Evolutionary conservation across 1,140 invertebrate genomes (phyloP).

Genomic region (Sarcophaga bullata): DNA sequence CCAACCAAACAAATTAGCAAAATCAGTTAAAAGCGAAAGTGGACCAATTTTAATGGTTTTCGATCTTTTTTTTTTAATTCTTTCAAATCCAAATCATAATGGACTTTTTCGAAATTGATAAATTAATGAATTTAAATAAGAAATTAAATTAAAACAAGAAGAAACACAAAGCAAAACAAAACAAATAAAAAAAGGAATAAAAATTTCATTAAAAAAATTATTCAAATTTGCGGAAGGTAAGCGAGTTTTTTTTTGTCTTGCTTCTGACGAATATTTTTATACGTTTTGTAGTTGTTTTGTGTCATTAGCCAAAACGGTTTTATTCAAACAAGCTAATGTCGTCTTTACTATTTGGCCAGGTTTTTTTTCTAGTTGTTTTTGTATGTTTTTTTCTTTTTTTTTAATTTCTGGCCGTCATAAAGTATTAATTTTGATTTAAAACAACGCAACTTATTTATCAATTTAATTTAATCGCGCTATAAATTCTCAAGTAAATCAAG

Average conservation of each 20-base stretch:
- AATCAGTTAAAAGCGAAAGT: conserved; percentile 25
- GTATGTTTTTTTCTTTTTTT: background rate
- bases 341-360: background rate
- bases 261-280: background rate
- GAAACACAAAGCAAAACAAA: too few species aligned
- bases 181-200: too few species aligned
- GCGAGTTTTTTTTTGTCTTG: background rate
- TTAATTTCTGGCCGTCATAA: too few species aligned
- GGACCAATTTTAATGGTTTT: conserved; percentile 12
- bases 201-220: too few species aligned
- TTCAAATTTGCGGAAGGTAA: conserved; percentile 28
- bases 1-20: background rate
- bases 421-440: too few species aligned
- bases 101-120: background rate
- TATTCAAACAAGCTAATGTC: too few species aligned
- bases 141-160: too few species aligned
- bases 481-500: too few species aligned
- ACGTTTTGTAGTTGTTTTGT: background rate
- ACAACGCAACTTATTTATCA: too few species aligned
- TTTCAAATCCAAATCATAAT: background rate
- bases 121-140: too few species aligned
- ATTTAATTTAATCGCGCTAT: too few species aligned
- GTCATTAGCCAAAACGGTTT: too few species aligned
- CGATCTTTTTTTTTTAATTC: background rate
- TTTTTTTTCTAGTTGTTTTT: conserved; percentile 1